Base-by-base conservation (phyloP, 2,113 vertebrate species). In the Phaethornis superciliosus region DNA sequence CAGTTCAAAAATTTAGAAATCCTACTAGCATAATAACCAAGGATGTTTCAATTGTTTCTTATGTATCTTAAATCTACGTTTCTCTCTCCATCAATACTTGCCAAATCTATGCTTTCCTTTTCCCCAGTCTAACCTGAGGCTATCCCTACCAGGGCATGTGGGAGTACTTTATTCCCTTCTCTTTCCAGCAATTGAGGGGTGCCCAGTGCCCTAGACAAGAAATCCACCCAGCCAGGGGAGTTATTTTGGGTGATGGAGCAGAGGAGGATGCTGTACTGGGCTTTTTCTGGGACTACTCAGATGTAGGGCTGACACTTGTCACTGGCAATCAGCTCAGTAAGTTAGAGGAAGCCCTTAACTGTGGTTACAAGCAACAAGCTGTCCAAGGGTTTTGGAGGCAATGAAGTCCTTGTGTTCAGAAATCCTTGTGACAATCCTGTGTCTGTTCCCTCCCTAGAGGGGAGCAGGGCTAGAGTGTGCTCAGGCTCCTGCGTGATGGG, bases 341-440 rank as follows among this genome's bases (percentile, higher is more conserved):
- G 11, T 49, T n/a, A 20, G 65, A 62, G 33, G 20, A 12, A 40
- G 10, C 40, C 40, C 13, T 40, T 40, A 40, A 40, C 51, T 89
- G 46, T 2, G 8, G 8, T 37, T 51, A 16, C 22, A 44, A 22
- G n/a, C 59, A 62, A 15, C 6, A 7, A 82, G 42, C 54, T 59
- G 69, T n/a, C 30, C 32, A 4, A 28, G 52, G 0, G 12, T 21
- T 54, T 28, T 4, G 23, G 67, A 76, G 69, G n/a, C 35, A 51
- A 9, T 2, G 11, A 37, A 55, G 24, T 17, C 2, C 12, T 35
- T 0, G 0, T 20, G 18, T 12, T 7, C 7, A n/a, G 1, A 67
- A 81, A 49, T 42, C n/a, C 27, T 63, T 10, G 2, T 33, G 21
- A 12, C 0, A 7, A 15, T 70, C 37, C n/a, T n/a, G 30, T 3